Evolutionary conservation across 2,888 invertebrate genomes (phyloP), one percentile per base, ranked within the genome.

Genomic region (Diarsia mendica): DNA sequence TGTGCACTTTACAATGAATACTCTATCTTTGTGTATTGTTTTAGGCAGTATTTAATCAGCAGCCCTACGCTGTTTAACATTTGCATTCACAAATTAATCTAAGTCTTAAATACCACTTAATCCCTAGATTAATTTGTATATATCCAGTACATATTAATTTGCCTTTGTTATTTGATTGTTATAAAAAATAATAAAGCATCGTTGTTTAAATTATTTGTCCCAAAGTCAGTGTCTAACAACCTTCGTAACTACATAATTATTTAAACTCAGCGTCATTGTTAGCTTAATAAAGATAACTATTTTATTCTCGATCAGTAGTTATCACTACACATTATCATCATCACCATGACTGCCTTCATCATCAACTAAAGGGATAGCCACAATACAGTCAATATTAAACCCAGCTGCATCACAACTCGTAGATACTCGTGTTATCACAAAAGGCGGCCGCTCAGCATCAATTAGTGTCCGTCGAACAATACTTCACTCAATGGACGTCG

Each of bases 381-480:
- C n/a, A n/a, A n/a, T n/a, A n/a, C n/a, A n/a, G n/a, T n/a, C n/a
- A n/a, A n/a, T 67, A 73, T 61, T 84, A 51, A 77, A 85, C 71
- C 79, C 83, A 83, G 70, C 83, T 83, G 83, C 83, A 39, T 67
- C 44, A 23, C 69, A 80, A 65, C 53, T 84, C 28, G 74, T 77
- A 73, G 78, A 82, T 85, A 83, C 74, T 86, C 63, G 71, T 73
- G 84, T 86, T 85, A 85, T 88, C 85, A 88, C 81, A 94, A 94
- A 82, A 94, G 92, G 86, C 85, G 72, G 85, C 95, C 94, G 94
- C 91, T 80, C 84, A 82, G 84, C 88, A 90, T 92, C 93, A 94
- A 95, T 94, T 94, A 93, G 90, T 86, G 87, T 86, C 91, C 89
- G 88, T 88, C 89, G 90, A 92, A 95, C 95, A 95, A 94, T 94